These are phyloP conservation scores for Agraylea sexmaculata DNA, from an alignment of 1,140 invertebrate genomes.

Conservation along the genomic window DNA sequence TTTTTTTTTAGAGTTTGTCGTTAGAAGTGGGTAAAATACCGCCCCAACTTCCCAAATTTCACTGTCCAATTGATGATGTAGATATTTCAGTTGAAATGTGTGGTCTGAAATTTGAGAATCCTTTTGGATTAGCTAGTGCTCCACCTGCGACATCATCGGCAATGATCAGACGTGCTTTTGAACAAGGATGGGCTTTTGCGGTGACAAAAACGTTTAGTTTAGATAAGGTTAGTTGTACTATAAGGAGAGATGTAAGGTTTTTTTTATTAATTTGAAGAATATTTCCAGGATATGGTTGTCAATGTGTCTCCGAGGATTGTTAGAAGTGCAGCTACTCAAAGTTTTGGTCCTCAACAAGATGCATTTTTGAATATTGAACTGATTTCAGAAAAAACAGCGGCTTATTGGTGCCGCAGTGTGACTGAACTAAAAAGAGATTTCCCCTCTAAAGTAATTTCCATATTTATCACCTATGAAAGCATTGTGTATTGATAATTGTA, in stretches of 20 bases:
- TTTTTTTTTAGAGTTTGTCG: constrained; percentile 41
- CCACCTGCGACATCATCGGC: constrained; percentile 87
- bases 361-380: constrained; percentile 96
- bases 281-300: constrained; percentile 74
- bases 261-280: constrained; percentile 2
- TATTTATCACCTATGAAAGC: neutral
- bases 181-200: constrained; percentile 93
- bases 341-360: constrained; percentile 87
- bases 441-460: constrained; percentile 56
- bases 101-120: constrained; percentile 89
- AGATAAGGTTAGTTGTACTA: constrained; percentile 66
- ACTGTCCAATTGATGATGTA: constrained; percentile 86
- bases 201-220: constrained; percentile 94
- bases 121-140: constrained; percentile 93
- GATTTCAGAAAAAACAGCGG: constrained; percentile 91
- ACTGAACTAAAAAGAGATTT: constrained; percentile 86
- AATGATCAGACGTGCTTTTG: constrained; percentile 91
- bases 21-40: constrained; percentile 39
- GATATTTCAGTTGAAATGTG: constrained; percentile 88
- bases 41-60: constrained; percentile 79
- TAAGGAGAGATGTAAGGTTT: neutral
- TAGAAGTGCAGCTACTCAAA: constrained; percentile 80
- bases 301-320: constrained; percentile 96
- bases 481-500: neutral
- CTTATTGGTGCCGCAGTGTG: constrained; percentile 87